Evolutionary conservation across 2,888 invertebrate species (phyloP), one percentile per base, ranked within the genome.

Genomic region (Leptodirus hochenwartii): DNA sequence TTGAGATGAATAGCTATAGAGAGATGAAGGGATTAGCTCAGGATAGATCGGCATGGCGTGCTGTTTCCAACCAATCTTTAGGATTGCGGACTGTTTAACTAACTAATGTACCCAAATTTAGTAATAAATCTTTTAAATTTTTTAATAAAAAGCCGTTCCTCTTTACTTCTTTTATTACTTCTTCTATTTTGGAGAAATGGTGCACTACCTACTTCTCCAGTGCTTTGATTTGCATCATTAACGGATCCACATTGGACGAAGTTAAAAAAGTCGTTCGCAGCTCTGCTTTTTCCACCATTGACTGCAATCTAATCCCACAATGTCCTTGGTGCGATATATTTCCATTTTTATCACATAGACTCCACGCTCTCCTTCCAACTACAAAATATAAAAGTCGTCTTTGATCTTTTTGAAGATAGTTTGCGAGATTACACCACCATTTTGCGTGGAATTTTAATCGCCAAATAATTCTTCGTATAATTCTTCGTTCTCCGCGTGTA

Each of bases 201-300:
- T 13, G 10, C 5, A 23, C 29, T 25, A 15, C 23, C 5, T 5
- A n/a, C 29, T 6, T 5, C 20, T 28, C 28, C 20, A 28, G 28
- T 6, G 10, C 20, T 20, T 8, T 5, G 8, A 22, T 20, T 11
- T 28, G n/a, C n/a, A n/a, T n/a, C n/a, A n/a, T 28, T 20, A 28
- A 9, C 20, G 28, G 28, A 14, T 28, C 17, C 5, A 29, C 29
- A 29, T 6, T 4, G 4, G 29, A 29, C 13, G 29, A 29, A 29
- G 23, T 26, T 17, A 29, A 8, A 26, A 29, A 29, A 4, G 29
- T 29, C 14, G 29, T 29, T 5, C 29, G 22, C 9, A 29, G 29
- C 22, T 29, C 29, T n/a, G 29, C 29, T 15, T 23, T 23, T 29
- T 29, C 23, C 29, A 29, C 6, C 20, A 20, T n/a, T 20, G 25